A percentile compares a stretch with the other conserved stretches of the same genome.
These are phyloP conservation scores for Calephelis perditalis DNA, from an alignment of 2,888 invertebrate genomes.

Conservation along the genomic window DNA sequence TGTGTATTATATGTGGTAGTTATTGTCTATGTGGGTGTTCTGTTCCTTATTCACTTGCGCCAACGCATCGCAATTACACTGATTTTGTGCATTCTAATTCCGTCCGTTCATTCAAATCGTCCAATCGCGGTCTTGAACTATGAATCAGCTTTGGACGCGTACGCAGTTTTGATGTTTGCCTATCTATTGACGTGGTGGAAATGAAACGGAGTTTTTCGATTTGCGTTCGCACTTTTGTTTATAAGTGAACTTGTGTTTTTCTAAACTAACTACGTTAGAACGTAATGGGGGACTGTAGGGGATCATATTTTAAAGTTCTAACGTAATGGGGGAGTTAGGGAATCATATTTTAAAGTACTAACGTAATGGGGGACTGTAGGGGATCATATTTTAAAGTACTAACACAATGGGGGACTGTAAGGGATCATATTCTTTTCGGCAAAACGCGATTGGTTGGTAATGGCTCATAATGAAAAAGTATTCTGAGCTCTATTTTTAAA, in stretches of 20 bases:
- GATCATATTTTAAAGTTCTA: background rate
- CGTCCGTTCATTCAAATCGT: constrained; percentile 38
- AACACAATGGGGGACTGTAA: background rate
- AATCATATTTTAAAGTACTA: background rate
- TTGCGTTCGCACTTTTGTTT: background rate
- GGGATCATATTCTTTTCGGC: no score
- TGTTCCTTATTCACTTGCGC: constrained; percentile 32
- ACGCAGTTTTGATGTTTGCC: constrained; percentile 8
- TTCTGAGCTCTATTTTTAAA: no score
- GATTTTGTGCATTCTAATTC: constrained; percentile 39
- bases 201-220: background rate
- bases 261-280: background rate
- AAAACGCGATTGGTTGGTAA: no score
- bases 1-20: constrained; percentile 29
- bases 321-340: background rate
- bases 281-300: background rate
- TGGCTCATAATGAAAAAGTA: no score
- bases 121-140: constrained; percentile 34
- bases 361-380: background rate
- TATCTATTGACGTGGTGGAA: constrained; percentile 6
- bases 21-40: constrained; percentile 24
- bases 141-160: constrained; percentile 26
- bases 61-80: constrained; percentile 34
- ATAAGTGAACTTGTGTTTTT: background rate
- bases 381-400: background rate